Conservation (phyloP, 1,140 invertebrate species). For the Cyclina sinensis region DNA sequence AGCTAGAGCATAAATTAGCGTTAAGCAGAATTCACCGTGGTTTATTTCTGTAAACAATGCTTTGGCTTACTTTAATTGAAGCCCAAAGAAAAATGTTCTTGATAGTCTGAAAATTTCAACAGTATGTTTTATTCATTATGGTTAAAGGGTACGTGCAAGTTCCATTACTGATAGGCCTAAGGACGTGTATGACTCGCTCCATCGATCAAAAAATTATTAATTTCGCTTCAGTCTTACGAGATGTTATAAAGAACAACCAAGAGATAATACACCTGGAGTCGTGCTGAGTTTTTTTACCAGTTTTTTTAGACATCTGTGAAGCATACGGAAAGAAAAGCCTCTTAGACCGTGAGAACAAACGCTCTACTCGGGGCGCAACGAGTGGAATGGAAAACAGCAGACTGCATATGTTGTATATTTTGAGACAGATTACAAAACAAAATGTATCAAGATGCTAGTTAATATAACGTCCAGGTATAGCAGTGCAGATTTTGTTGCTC, state of each 20-base stretch:
- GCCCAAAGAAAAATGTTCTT: neutral
- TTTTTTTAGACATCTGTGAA: constrained; percentile 63
- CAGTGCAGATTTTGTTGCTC: neutral
- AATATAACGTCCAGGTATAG: neutral
- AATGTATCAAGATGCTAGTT: neutral
- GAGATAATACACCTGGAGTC: constrained; percentile 64
- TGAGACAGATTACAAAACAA: constrained; percentile 45
- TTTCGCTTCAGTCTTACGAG: constrained; percentile 27
- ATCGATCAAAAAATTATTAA: constrained; percentile 43
- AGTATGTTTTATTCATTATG: neutral
- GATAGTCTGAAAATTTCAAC: neutral
- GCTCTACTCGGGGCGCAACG: constrained; percentile 6
- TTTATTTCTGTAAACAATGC: too few relatives aligned
- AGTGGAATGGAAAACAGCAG: constrained; percentile 1
- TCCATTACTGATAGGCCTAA: too few relatives aligned
- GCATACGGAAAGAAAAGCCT: constrained; percentile 45
- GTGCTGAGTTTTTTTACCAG: constrained; percentile 17
- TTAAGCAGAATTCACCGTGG: neutral
- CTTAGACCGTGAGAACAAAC: constrained; percentile 57
- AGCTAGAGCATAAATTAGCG: neutral
- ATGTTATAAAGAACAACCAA: neutral
- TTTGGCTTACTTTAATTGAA: neutral
- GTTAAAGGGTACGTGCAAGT: too few relatives aligned
- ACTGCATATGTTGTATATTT: constrained; percentile 38
- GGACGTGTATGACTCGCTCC: neutral